phyloP scores from a whole-genome alignment of 2,888 invertebrate species.

The Plemyria rubiginata region DNA sequence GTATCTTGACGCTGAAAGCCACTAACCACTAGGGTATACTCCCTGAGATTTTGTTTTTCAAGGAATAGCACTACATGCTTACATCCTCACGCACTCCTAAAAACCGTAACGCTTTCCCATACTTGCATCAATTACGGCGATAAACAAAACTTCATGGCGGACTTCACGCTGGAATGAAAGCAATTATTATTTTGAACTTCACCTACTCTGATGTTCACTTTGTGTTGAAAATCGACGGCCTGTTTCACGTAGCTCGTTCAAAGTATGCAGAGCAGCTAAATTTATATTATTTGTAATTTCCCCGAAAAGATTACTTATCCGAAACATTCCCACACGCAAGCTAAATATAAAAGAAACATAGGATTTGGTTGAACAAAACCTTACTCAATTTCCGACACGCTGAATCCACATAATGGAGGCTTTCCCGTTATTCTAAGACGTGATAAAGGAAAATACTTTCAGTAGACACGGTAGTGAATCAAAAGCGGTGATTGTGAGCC shows the following conservation, averaged over 20 bases:
- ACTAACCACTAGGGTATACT: no score
- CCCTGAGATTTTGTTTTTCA: no score
- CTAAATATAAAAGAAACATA: constrained; percentile 11
- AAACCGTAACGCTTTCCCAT: no score
- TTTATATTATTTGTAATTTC: not conserved
- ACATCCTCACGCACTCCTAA: no score
- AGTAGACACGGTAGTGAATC: constrained; percentile 7
- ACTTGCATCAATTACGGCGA: no score
- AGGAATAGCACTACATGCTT: no score
- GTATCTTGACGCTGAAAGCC: no score
- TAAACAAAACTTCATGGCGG: no score
- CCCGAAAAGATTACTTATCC: constrained; percentile 7
- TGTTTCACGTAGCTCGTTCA: not conserved
- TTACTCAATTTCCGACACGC: constrained; percentile 37
- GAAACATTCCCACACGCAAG: constrained; percentile 15
- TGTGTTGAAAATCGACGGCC: not conserved
- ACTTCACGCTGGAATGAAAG: no score
- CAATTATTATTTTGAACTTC: no score
- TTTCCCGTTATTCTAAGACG: constrained; percentile 27
- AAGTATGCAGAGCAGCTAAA: not conserved
- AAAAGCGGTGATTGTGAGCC: constrained; percentile 2
- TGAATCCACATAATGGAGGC: constrained; percentile 38
- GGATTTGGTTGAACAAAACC: constrained; percentile 26
- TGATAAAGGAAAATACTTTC: constrained; percentile 13
- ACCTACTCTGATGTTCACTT: no score